phyloP scores from a whole-genome alignment of 2,888 invertebrate species.

The Prostheceraeus crozeri region DNA sequence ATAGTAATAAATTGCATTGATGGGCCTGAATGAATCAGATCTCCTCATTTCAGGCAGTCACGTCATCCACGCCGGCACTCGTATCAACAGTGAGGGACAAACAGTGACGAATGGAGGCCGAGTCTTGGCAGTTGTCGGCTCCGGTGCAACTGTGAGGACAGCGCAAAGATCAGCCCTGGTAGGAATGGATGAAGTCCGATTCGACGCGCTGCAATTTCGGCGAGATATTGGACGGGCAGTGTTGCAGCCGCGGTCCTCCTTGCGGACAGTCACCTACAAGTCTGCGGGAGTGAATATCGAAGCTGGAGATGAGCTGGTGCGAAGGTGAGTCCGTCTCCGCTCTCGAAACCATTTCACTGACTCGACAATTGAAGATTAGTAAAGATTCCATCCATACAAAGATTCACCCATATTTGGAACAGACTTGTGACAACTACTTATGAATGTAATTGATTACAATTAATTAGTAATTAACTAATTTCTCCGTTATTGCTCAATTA shows the following conservation, averaged over 20 bases:
- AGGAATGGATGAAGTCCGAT: constrained; percentile 67
- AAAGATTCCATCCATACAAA: no score
- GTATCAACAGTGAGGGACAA: constrained; percentile 61
- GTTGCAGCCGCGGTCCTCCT: constrained; percentile 63
- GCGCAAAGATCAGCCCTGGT: constrained; percentile 70
- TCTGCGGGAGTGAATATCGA: constrained; percentile 80
- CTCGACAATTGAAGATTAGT: no score
- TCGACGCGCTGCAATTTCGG: constrained; percentile 76
- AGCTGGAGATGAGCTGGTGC: constrained; percentile 77
- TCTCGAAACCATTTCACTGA: no score
- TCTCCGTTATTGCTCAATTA: no score
- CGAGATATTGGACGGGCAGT: constrained; percentile 85
- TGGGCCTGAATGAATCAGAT: no score
- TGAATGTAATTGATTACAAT: no score
- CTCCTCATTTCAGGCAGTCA: neutral
- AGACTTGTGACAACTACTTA: no score
- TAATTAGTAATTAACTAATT: no score
- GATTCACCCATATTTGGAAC: no score
- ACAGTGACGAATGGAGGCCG: constrained; percentile 76
- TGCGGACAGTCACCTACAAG: constrained; percentile 67
- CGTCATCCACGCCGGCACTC: constrained; percentile 76
- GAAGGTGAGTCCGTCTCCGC: no score
- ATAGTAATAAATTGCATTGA: no score
- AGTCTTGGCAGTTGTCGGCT: constrained; percentile 69
- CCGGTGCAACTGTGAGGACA: constrained; percentile 65